Base-by-base conservation (phyloP, 2,797 vertebrate genomes). In the Neosilurus mollespiculum region DNA sequence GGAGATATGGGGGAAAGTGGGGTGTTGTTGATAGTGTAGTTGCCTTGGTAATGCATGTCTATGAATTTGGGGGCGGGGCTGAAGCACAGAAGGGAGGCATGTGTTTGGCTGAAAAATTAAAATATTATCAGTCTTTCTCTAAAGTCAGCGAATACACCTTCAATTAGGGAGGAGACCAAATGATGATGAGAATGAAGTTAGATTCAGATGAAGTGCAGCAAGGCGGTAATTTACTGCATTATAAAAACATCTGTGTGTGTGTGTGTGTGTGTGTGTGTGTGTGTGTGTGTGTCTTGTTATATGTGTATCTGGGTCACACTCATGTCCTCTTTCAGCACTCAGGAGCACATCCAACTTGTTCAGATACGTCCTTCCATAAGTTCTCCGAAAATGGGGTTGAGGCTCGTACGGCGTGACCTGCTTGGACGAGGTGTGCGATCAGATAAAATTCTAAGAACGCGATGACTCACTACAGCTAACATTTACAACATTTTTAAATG, bases 381-480 rank as follows among this genome's bases (percentile, higher is more conserved):
- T 53, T 70, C 18, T 71, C 24, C 34, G 82, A 64, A 83, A 62
- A n/a, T 12, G n/a, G 43, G 49, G 22, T n/a, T 67, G 6, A 56
- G 24, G 73, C 37, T 61, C 6, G 1, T 5, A 49, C 8, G 49
- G 30, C 6, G 34, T 53, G 82, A 64, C 82, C 43, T 83, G 82
- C 61, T 56, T 65, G 58, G 69, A 66, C 66, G 34, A 64, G 22
- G 30, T 9, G 73, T 56, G 30, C 10, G 66, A 78, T 71, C 66
- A 79, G 67, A 80, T 80, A 79, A 18, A 64, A 8, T 71, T 54
- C 26, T 64, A 34, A 18, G 65, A n/a, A 49, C 20, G 12, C 6
- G 11, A 53, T 83, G 67, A 79, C 56, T 83, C 82, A 71, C 20
- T 34, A 22, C 37, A 51, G 20, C 10, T 14, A 69, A 59, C 34